phyloP scores from a whole-genome alignment of 2,113 vertebrate species.

The Dendropsophus ebraccatus region DNA sequence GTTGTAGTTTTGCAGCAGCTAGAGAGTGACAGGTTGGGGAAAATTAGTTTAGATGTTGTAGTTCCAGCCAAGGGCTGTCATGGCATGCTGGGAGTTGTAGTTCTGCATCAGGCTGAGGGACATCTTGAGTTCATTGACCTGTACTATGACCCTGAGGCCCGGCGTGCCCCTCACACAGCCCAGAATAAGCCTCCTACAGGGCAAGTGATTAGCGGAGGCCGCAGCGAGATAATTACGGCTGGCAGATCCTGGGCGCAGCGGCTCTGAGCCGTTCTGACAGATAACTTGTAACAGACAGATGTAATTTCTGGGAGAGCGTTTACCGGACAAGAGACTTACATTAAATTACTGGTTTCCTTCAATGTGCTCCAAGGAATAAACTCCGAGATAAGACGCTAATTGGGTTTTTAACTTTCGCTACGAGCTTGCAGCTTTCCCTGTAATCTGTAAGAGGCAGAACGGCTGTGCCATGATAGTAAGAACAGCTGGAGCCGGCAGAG shows the following conservation, averaged over 20 bases:
- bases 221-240: no score
- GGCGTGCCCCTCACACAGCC: no score
- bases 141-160: no score
- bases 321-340: constrained; percentile 50
- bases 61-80: no score
- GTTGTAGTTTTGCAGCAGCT: no score
- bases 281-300: constrained; percentile 43
- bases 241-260: neutral
- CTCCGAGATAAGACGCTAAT: constrained; percentile 50
- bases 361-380: constrained; percentile 33
- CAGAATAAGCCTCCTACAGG: neutral
- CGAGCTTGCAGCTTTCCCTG: neutral
- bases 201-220: constrained; percentile 38
- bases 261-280: constrained; percentile 25
- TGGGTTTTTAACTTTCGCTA: constrained; percentile 36
- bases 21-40: no score
- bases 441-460: neutral
- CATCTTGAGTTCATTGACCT: no score
- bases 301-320: constrained; percentile 43
- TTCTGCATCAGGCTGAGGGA: no score
- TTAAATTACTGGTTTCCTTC: constrained; percentile 48
- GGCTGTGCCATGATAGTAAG: neutral
- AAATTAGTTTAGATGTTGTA: no score
- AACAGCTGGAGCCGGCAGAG: neutral
- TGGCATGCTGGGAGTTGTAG: no score